These are phyloP conservation scores for Colinus virginianus DNA, from an alignment of 2,113 vertebrate species.

Conservation along the genomic window DNA sequence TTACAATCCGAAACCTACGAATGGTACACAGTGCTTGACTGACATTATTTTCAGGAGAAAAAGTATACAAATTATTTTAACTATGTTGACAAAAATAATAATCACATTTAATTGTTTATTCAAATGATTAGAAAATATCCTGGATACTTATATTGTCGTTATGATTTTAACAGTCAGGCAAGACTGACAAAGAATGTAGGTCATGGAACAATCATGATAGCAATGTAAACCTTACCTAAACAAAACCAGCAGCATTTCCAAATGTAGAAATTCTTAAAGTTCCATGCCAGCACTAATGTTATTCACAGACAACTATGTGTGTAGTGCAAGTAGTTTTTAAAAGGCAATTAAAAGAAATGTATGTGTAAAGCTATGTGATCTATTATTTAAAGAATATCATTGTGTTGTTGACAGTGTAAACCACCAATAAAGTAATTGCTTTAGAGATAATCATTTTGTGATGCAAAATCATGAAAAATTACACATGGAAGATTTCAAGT, in stretches of 20 bases:
- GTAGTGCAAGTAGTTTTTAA: background rate
- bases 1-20: background rate
- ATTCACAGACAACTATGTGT: background rate
- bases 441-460: background rate
- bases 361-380: accelerated
- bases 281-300: background rate
- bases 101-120: background rate
- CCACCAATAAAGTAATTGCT: background rate
- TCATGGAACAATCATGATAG: background rate
- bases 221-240: background rate
- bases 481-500: background rate
- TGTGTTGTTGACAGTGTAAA: background rate
- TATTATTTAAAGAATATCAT: background rate
- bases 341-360: background rate
- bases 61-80: background rate
- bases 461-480: background rate
- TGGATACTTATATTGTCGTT: background rate
- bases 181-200: background rate
- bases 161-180: background rate
- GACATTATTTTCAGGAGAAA: background rate
- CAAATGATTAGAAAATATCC: background rate
- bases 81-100: background rate
- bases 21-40: background rate
- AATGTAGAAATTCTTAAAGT: background rate
- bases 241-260: background rate